These are phyloP conservation scores for Netelia virgata DNA, from an alignment of 2,888 invertebrate species.

Conservation along the genomic window DNA sequence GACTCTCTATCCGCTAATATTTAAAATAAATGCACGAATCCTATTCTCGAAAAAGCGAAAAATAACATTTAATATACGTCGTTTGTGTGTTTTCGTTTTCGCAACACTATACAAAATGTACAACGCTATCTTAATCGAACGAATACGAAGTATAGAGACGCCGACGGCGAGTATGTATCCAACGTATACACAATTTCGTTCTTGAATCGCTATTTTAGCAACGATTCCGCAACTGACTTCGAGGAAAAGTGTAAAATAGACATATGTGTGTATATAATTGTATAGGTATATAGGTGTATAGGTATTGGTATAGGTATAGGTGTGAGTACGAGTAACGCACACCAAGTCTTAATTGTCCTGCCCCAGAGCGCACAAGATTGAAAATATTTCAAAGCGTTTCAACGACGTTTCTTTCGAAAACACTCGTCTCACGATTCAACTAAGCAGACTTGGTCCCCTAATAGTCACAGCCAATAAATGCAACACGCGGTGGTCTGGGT, in stretches of 20 bases:
- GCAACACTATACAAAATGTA: slow-evolving; percentile 44
- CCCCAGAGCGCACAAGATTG: slow-evolving; percentile 9
- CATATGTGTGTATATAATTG: slow-evolving; percentile 5
- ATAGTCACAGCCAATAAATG: slow-evolving; percentile 85
- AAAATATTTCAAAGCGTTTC: not conserved
- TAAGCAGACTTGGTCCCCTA: slow-evolving; percentile 83
- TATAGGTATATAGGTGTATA: slow-evolving; percentile 11
- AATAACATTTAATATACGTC: slow-evolving; percentile 29
- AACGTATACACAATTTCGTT: slow-evolving; percentile 18
- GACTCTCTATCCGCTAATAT: not conserved
- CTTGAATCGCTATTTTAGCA: slow-evolving; percentile 10
- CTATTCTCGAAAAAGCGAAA: slow-evolving; percentile 12
- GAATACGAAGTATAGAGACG: not conserved
- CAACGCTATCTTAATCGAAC: slow-evolving; percentile 16
- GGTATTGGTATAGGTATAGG: not conserved
- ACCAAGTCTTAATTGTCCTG: slow-evolving; percentile 44
- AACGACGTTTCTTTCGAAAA: slow-evolving; percentile 38
- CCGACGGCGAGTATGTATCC: not conserved
- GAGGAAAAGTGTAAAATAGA: slow-evolving; percentile 26
- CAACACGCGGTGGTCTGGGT: slow-evolving; percentile 77
- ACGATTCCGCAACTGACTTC: slow-evolving; percentile 13
- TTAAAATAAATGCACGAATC: slow-evolving; percentile 11
- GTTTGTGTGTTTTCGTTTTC: not conserved
- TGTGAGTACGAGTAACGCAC: slow-evolving; percentile 7
- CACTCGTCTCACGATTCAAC: slow-evolving; percentile 66